phyloP scores from a whole-genome alignment of 2,113 vertebrate genomes.

The Probosciger aterrimus region DNA sequence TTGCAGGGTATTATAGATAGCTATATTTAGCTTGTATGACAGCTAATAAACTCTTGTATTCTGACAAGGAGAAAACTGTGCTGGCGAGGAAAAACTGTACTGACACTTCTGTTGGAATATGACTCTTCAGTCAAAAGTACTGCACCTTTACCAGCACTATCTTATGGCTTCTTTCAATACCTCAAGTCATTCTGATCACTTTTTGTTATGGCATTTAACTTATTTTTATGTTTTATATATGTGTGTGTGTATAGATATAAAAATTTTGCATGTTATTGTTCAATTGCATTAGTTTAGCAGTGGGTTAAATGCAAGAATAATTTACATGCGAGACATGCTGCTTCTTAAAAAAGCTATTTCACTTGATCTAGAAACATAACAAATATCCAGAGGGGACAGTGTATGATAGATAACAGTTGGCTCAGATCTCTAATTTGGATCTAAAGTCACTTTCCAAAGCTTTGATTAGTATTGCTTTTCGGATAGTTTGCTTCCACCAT shows the following conservation, averaged over 20 bases:
- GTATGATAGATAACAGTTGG: not conserved
- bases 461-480: not conserved
- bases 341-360: not conserved
- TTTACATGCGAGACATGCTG: not conserved
- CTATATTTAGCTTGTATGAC: not conserved
- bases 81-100: not conserved
- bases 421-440: not conserved
- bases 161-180: not conserved
- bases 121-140: not conserved
- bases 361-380: not conserved
- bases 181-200: not conserved
- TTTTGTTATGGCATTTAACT: not conserved
- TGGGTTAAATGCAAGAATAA: not conserved
- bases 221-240: not conserved
- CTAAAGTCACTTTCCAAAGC: not conserved
- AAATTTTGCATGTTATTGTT: not conserved
- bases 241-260: not conserved
- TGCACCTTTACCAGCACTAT: not conserved
- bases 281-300: not conserved
- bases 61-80: not conserved
- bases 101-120: not conserved
- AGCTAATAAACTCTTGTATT: not conserved
- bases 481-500: not conserved
- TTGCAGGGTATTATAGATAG: not conserved
- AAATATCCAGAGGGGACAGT: not conserved